Base-by-base conservation (phyloP, 2,888 invertebrate genomes). In the Spicauda simplicius region DNA sequence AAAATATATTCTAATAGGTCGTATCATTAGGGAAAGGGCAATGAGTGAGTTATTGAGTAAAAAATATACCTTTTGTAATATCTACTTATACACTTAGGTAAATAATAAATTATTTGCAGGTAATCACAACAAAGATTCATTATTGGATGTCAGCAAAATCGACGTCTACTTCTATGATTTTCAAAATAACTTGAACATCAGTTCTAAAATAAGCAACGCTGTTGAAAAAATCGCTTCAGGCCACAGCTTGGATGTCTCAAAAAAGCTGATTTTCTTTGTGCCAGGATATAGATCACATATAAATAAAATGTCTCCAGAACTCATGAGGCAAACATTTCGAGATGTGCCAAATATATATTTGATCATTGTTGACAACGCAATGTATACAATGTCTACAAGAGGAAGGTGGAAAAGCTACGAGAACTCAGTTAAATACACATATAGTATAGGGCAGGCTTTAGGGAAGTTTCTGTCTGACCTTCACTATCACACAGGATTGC, bases 241-340 rank as follows among this genome's bases (percentile, higher is more conserved):
- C 8, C 88, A 90, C 72, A 90, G 88, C 65, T 71, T 92, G 0
- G 91, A 92, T 62, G 69, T 87, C 4, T 78, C 86, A 0, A 84
- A 80, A 53, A 83, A 83, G n/a, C 77, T 92, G 0, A 83, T 91
- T 55, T 84, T 92, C 74, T 91, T 90, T 75, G 90, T 90, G 0
- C 90, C 92, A 0, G 92, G 92, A 1, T 92, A 91, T 77, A 91
- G 91, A 71, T 88, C 91, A 0, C 84, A 91, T 64, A 90, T 92
- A 48, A 79, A 77, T 68, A 87, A 81, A 64, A 85, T 85, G 10
- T 88, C 88, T 0, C 86, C 90, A 56, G 87, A 91, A 58, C 69
- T 87, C 0, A 82, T 92, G 8, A 76, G 91, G 7, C 83, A 87
- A 25, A 84, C 90, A 0, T 91, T 91, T 68, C 84, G 82, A 69